Base-by-base conservation (phyloP, 2,797 vertebrate genomes). In the Mus caroli region DNA sequence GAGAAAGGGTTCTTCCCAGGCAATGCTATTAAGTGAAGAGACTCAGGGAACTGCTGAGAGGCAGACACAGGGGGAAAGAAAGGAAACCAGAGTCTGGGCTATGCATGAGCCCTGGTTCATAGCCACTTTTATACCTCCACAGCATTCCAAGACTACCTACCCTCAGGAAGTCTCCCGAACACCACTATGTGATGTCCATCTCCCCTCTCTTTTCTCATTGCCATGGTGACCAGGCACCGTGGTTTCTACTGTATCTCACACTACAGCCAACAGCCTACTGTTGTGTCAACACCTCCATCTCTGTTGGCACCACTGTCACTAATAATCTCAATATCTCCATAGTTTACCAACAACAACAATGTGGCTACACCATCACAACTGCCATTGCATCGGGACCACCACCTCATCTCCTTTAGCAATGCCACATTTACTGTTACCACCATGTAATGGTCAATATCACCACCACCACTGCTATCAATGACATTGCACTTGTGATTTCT, bases 1-100 rank as follows among this genome's bases (percentile, higher is more conserved):
- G 95, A 91, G 93, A 97, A 97, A 96, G 54, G 91, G 92, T 91
- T 96, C 96, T 91, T 94, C 6, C 60, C 90, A 96, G 96, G 96
- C 94, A 88, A 89, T 1, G 31, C 92, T 95, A 43, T 94, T 96
- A 96, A 97, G 96, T 92, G 95, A 96, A 97, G 95, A 84, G 96
- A 96, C 95, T 97, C 9, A 7, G 56, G 28, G 52, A 78, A 43
- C 56, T 67, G 34, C 58, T 50, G 3, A 31, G 73, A 90, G 87
- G 24, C n/a, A 56, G 71, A 52, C 10, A 34, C 7, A 20, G 3
- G 67, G 4, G 71, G 9, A 67, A 28, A 75, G n/a, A 64, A 10
- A 54, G 1, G 69, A 20, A 92, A 34, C 24, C 60, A 24, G 82
- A 56, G n/a, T 34, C 43, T 91, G 62, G 83, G 90, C 26, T 54